phyloP scores from a whole-genome alignment of 2,888 invertebrate species.

The Chrysolina oricalcia region DNA sequence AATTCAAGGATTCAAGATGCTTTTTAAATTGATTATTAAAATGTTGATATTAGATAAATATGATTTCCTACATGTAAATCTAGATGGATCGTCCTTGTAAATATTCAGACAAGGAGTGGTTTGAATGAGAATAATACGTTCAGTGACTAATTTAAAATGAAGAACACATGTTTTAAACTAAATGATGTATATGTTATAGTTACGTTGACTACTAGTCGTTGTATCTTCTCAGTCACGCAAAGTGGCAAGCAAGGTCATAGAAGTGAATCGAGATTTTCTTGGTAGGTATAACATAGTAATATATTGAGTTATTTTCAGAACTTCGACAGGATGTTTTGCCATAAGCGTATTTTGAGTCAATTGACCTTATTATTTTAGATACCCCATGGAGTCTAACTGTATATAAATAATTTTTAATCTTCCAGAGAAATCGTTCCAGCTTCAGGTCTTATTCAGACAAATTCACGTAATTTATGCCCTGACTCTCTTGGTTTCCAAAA shows the following conservation, averaged over 20 bases:
- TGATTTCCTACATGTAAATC: too few relatives aligned
- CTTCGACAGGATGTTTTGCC: neutral
- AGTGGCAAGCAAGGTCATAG: constrained; percentile 1
- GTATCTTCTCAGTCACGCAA: neutral
- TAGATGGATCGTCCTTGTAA: neutral
- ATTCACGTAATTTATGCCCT: too few relatives aligned
- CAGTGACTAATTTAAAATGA: neutral
- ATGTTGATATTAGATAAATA: too few relatives aligned
- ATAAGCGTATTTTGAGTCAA: too few relatives aligned
- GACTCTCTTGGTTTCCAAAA: too few relatives aligned
- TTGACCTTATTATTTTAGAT: too few relatives aligned
- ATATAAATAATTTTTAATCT: too few relatives aligned
- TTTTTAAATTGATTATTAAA: neutral
- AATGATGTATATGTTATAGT: neutral
- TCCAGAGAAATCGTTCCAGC: too few relatives aligned
- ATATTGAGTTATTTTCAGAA: neutral
- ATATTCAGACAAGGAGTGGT: constrained; percentile 2
- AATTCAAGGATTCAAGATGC: neutral
- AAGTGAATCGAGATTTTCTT: neutral
- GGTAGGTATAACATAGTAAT: neutral
- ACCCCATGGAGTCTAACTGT: too few relatives aligned
- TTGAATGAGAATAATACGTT: neutral
- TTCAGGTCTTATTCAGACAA: too few relatives aligned
- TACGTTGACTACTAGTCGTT: neutral
- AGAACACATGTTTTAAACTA: neutral